Base-by-base conservation (phyloP, 1,140 invertebrate species). In the Drosophila orena region DNA sequence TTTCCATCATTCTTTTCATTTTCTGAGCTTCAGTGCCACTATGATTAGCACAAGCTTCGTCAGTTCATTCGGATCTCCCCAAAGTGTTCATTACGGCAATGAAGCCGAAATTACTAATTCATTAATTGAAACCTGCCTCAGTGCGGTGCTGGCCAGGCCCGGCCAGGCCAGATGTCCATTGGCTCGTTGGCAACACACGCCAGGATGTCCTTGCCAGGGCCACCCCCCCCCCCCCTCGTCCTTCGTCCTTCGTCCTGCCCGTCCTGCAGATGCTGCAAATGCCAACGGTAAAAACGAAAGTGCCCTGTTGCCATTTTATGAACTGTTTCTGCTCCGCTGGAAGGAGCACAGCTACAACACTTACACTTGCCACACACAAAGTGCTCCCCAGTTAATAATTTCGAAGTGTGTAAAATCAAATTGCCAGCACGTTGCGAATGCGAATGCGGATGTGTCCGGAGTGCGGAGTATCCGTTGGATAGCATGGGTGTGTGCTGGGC, bases 381-480 rank as follows among this genome's bases (percentile, higher is more conserved):
- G 91, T 90, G 81, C 81, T 91, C 89, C 89, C 89, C 78, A 91
- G 89, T 89, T 86, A 91, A 83, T 85, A 85, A 89, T 88, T 79
- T 74, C 72, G 56, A 88, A 79, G 60, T 74, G 79, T 81, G 81
- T 90, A 81, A 91, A 91, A 89, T 89, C 84, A 89, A 79, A 89
- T 78, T 83, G 83, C 66, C 53, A 44, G 53, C 64, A 83, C 65
- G 46, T 64, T 59, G 46, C 43, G 20, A 17, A 40, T 52, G 56
- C 22, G 22, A 4, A 24, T 24, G 27, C 53, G 59, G 46, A 47
- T 80, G 37, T 46, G 38, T n/a, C n/a, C n/a, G n/a, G n/a, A 76
- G 37, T 38, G 34, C 20, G 62, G 15, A 52, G 22, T 60, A 64
- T 65, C 59, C 61, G 30, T 42, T 35, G 64, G 44, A 69, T 61